Conservation (phyloP, 2,113 vertebrate species). For the Sander vitreus region DNA sequence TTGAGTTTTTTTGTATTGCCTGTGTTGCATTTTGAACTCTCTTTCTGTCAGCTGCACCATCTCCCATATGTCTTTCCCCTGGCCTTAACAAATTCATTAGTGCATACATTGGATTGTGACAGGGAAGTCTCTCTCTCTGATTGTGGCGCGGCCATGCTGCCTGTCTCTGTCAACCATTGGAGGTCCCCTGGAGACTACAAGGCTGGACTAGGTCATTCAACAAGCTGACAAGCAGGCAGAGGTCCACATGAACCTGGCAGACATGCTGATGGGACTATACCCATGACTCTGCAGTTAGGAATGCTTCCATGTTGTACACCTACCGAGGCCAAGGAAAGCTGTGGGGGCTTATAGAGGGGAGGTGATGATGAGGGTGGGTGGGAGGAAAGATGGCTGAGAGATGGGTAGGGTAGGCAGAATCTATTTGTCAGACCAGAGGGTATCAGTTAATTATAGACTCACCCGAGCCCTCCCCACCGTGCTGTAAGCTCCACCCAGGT, state of each 20-base stretch:
- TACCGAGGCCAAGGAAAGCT: constrained; percentile 47
- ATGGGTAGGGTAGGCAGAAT: constrained; percentile 6
- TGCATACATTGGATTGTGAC: not conserved
- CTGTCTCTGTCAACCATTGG: constrained; percentile 1
- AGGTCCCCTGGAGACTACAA: constrained; percentile 57
- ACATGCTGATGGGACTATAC: constrained; percentile 51
- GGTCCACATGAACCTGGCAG: constrained; percentile 52
- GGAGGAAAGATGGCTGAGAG: constrained; percentile 3
- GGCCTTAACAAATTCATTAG: constrained; percentile 21
- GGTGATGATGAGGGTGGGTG: constrained; percentile 1
- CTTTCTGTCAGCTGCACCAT: not conserved
- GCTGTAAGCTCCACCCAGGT: constrained; percentile 25
- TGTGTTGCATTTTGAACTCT: not conserved
- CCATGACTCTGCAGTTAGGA: constrained; percentile 68
- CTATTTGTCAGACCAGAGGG: constrained; percentile 27
- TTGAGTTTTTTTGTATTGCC: not conserved
- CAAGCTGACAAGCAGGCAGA: constrained; percentile 57
- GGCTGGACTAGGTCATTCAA: constrained; percentile 61
- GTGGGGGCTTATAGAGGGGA: constrained; percentile 25
- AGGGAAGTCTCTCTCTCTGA: constrained; percentile 43
- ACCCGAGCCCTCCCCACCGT: not conserved
- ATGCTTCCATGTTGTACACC: constrained; percentile 56
- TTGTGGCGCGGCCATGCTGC: not conserved
- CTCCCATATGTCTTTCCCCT: not conserved
- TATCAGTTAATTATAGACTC: constrained; percentile 73